These are phyloP conservation scores for Spodoptera exigua DNA, from an alignment of 2,888 invertebrate species.

Conservation along the genomic window DNA sequence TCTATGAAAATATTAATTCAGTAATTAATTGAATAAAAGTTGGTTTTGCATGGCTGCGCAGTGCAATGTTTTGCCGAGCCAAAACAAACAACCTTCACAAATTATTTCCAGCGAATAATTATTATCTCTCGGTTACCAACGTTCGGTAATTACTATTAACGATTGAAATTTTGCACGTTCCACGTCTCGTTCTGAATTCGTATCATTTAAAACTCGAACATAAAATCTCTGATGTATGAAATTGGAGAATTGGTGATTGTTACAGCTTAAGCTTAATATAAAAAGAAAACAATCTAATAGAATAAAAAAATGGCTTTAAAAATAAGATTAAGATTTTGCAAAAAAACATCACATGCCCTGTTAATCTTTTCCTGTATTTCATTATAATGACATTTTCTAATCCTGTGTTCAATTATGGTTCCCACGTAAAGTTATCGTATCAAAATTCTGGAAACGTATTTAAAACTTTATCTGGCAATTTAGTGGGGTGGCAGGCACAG, in stretches of 20 bases:
- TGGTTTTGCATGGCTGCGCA: conserved; percentile 8
- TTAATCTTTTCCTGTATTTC: no score
- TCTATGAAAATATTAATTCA: not conserved
- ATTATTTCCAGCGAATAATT: conserved; percentile 31
- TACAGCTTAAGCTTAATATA: conserved; percentile 19
- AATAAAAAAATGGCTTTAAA: no score
- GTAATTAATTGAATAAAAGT: conserved; percentile 10
- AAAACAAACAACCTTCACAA: conserved; percentile 15
- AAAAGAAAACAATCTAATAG: not conserved
- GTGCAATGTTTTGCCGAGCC: no score
- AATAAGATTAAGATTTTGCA: no score
- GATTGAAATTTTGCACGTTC: conserved; percentile 32
- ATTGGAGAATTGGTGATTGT: conserved; percentile 30
- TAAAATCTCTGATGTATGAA: conserved; percentile 36
- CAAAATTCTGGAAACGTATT: conserved; percentile 42
- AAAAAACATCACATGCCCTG: no score
- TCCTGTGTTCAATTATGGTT: conserved; percentile 1
- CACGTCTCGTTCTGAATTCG: conserved; percentile 5
- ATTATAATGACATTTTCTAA: no score
- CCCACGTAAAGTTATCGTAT: conserved; percentile 18
- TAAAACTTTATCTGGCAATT: conserved; percentile 49
- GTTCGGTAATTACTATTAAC: conserved; percentile 25
- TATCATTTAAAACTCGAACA: conserved; percentile 30
- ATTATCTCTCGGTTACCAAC: conserved; percentile 31
- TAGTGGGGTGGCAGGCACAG: conserved; percentile 28